phyloP scores from a whole-genome alignment of 2,888 invertebrate species.

The Thecocarcelia acutangulata region DNA sequence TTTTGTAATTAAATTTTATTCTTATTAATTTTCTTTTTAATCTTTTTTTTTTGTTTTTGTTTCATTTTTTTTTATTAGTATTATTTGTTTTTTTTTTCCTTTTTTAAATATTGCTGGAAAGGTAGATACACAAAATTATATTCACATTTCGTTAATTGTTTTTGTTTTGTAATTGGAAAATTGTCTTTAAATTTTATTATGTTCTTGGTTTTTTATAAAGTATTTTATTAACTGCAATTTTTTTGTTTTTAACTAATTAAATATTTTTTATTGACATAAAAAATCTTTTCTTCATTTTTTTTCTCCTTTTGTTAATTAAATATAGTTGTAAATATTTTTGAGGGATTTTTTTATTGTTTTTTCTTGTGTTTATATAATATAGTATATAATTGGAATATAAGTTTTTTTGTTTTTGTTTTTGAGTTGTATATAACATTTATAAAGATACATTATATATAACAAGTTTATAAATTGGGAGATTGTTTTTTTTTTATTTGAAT shows the following conservation, averaged over 20 bases:
- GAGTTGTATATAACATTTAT: constrained; percentile 69
- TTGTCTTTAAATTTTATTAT: constrained; percentile 27
- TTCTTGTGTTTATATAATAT: constrained; percentile 60
- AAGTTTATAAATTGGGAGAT: constrained; percentile 69
- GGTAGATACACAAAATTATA: constrained; percentile 70
- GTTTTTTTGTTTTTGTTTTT: constrained; percentile 56
- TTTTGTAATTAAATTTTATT: constrained; percentile 55
- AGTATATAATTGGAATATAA: constrained; percentile 70
- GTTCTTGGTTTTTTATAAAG: constrained; percentile 47
- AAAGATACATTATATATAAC: constrained; percentile 70
- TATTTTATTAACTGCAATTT: constrained; percentile 55
- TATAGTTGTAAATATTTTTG: constrained; percentile 67
- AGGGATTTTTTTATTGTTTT: constrained; percentile 29
- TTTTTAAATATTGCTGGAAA: constrained; percentile 69
- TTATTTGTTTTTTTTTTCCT: constrained; percentile 41
- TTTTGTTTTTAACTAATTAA: constrained; percentile 55
- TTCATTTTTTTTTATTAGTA: constrained; percentile 41
- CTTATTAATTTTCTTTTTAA: constrained; percentile 50
- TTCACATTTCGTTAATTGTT: constrained; percentile 50
- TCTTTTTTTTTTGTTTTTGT: constrained; percentile 47
- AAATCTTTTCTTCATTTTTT: constrained; percentile 58
- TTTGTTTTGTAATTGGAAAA: constrained; percentile 55
- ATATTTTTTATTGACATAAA: constrained; percentile 64
- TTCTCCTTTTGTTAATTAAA: constrained; percentile 59
- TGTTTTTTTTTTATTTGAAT: constrained; percentile 46